A percentile compares a stretch with the other conserved stretches of the same genome.
These are phyloP conservation scores for Plagodis pulveraria DNA, from an alignment of 2,888 invertebrate species.

Conservation along the genomic window DNA sequence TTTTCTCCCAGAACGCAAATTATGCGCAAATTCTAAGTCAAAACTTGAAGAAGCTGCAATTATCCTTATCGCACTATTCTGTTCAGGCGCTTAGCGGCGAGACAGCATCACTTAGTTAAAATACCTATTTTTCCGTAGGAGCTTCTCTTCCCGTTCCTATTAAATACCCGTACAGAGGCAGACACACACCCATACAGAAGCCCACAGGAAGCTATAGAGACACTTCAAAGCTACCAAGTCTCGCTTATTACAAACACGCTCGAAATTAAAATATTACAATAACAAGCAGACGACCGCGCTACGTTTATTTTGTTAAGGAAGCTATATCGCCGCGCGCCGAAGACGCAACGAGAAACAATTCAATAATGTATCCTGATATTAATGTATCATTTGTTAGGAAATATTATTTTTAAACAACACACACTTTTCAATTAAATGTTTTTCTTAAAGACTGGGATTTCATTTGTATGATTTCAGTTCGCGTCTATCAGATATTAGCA, in stretches of 20 bases:
- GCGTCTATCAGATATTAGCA: too few species aligned
- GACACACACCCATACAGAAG: slow-evolving; percentile 25
- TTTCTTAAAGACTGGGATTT: too few species aligned
- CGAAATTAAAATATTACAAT: slow-evolving; percentile 74
- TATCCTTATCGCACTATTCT: too few species aligned
- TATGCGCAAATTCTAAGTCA: too few species aligned
- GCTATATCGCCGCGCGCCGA: slow-evolving; percentile 64
- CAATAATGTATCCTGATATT: slow-evolving; percentile 34
- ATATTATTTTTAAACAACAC: slow-evolving; percentile 30
- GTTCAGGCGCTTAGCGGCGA: too few species aligned
- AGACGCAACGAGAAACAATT: slow-evolving; percentile 51
- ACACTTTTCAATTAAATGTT: background rate
- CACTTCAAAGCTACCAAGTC: slow-evolving; percentile 64
- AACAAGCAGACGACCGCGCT: slow-evolving; percentile 59
- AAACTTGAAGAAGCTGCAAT: too few species aligned
- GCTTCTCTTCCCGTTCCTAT: too few species aligned
- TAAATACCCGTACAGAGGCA: too few species aligned
- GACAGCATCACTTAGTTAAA: too few species aligned
- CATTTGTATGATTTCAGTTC: too few species aligned
- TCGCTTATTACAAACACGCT: slow-evolving; percentile 64
- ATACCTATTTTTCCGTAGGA: too few species aligned
- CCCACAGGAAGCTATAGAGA: slow-evolving; percentile 37
- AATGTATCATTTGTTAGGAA: slow-evolving; percentile 30
- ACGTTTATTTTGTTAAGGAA: slow-evolving; percentile 61
- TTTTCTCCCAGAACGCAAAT: too few species aligned